Conservation (phyloP, 2,888 invertebrate species). For the Dryadula phaetusa region DNA sequence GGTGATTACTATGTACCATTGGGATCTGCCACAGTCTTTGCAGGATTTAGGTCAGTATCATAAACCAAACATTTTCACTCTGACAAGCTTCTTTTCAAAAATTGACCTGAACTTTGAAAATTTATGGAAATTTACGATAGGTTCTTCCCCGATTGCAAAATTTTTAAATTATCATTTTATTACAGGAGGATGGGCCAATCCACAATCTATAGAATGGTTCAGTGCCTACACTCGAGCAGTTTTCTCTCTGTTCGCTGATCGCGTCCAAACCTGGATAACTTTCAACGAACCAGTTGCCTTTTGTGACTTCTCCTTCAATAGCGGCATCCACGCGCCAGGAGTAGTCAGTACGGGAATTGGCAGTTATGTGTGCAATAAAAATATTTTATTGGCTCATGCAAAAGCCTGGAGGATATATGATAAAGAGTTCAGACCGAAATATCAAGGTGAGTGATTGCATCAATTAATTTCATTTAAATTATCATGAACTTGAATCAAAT, state of each 20-base stretch:
- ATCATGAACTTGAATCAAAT: too few species aligned
- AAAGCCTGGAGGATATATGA: slow-evolving; percentile 82
- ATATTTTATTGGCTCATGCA: slow-evolving; percentile 85
- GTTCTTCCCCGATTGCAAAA: not conserved
- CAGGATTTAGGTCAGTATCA: slow-evolving; percentile 51
- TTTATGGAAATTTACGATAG: not conserved
- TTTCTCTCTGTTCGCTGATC: slow-evolving; percentile 81
- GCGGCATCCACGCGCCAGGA: slow-evolving; percentile 58
- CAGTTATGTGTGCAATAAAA: slow-evolving; percentile 83
- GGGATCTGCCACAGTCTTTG: slow-evolving; percentile 81
- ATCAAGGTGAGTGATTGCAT: slow-evolving; percentile 74
- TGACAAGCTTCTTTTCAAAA: too few species aligned
- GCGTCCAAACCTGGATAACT: slow-evolving; percentile 85
- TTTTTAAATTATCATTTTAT: not conserved
- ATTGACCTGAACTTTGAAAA: too few species aligned
- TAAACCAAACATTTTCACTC: not conserved
- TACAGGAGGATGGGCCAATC: slow-evolving; percentile 86
- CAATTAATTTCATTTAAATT: too few species aligned
- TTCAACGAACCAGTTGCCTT: slow-evolving; percentile 81
- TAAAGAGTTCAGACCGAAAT: slow-evolving; percentile 70
- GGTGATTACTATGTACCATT: slow-evolving; percentile 85
- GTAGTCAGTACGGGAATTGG: slow-evolving; percentile 64
- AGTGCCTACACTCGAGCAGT: slow-evolving; percentile 51
- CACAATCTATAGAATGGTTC: slow-evolving; percentile 66
- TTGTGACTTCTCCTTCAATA: slow-evolving; percentile 64